Conservation (phyloP, 2,797 vertebrate genomes). For the Crossoptilon crossoptilon region DNA sequence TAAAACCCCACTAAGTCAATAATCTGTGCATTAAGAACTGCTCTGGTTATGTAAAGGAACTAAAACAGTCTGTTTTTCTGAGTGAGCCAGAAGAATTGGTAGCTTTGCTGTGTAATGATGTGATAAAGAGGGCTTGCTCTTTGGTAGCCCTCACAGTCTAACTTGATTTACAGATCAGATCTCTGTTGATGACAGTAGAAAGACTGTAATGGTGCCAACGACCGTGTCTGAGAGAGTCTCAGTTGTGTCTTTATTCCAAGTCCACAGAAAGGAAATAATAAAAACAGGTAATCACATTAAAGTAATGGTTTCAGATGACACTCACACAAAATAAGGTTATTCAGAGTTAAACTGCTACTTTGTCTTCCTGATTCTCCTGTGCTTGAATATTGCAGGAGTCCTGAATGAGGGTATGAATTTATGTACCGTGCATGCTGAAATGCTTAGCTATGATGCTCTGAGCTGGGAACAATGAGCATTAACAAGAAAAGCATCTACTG, state of each 20-base stretch:
- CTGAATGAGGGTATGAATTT: slow-evolving; percentile 42
- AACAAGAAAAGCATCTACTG: slow-evolving; percentile 36
- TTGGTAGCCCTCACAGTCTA: slow-evolving; percentile 39
- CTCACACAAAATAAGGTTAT: slow-evolving; percentile 63
- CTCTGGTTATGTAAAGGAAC: slow-evolving; percentile 63
- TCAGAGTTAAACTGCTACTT: slow-evolving; percentile 65
- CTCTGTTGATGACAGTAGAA: slow-evolving; percentile 61
- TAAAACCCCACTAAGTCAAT: slow-evolving; percentile 70
- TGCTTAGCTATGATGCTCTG: neutral
- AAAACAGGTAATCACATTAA: slow-evolving; percentile 68
- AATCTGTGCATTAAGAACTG: slow-evolving; percentile 69
- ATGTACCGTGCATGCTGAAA: slow-evolving; percentile 19
- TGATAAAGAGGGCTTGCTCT: slow-evolving; percentile 55
- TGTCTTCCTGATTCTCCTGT: slow-evolving; percentile 56
- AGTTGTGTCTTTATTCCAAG: slow-evolving; percentile 66
- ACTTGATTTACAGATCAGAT: slow-evolving; percentile 73
- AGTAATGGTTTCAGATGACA: slow-evolving; percentile 63
- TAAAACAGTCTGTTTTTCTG: slow-evolving; percentile 31
- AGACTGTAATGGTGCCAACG: slow-evolving; percentile 58
- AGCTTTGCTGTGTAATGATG: slow-evolving; percentile 42
- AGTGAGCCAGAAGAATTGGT: neutral
- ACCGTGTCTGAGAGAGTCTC: slow-evolving; percentile 62
- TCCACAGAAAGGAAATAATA: slow-evolving; percentile 65
- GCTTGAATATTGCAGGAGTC: slow-evolving; percentile 44
- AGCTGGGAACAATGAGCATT: slow-evolving; percentile 37